phyloP scores from a whole-genome alignment of 2,797 vertebrate genomes.

The Erpetoichthys calabaricus region DNA sequence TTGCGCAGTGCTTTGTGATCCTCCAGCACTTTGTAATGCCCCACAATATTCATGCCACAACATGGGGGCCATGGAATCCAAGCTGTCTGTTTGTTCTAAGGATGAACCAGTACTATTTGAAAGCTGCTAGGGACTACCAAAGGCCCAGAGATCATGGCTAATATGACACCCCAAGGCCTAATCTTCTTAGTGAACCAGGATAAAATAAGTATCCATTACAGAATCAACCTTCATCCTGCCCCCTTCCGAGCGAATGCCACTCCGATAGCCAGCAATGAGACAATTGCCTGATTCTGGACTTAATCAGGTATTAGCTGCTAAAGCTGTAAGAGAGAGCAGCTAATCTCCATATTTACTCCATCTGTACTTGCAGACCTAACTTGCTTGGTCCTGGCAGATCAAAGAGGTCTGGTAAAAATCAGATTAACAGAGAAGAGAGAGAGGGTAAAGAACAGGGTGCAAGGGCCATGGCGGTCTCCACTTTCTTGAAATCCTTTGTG shows the following conservation, averaged over 20 bases:
- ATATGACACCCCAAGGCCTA: slow-evolving; percentile 95
- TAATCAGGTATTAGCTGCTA: slow-evolving; percentile 96
- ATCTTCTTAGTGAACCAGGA: slow-evolving; percentile 96
- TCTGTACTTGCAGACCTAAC: slow-evolving; percentile 76
- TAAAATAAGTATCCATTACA: slow-evolving; percentile 98
- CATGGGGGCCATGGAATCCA: slow-evolving; percentile 49
- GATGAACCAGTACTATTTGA: slow-evolving; percentile 72
- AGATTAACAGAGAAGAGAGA: slow-evolving; percentile 72
- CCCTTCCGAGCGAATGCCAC: slow-evolving; percentile 66
- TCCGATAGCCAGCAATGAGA: slow-evolving; percentile 77
- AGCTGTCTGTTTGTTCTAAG: slow-evolving; percentile 70
- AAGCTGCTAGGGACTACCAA: slow-evolving; percentile 69
- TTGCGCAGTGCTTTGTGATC: slow-evolving; percentile 57
- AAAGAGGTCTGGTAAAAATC: slow-evolving; percentile 84
- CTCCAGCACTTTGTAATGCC: slow-evolving; percentile 55
- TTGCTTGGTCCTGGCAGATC: slow-evolving; percentile 72
- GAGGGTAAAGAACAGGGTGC: slow-evolving; percentile 38
- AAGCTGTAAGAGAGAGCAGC: slow-evolving; percentile 77
- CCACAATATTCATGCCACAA: slow-evolving; percentile 62
- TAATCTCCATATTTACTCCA: slow-evolving; percentile 97
- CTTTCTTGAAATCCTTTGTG: slow-evolving; percentile 38
- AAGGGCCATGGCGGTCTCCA: slow-evolving; percentile 50
- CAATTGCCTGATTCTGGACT: slow-evolving; percentile 80
- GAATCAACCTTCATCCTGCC: slow-evolving; percentile 86
- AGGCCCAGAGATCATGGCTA: slow-evolving; percentile 84